Conservation (phyloP, 1,140 invertebrate species). For the Drosophila truncata region DNA sequence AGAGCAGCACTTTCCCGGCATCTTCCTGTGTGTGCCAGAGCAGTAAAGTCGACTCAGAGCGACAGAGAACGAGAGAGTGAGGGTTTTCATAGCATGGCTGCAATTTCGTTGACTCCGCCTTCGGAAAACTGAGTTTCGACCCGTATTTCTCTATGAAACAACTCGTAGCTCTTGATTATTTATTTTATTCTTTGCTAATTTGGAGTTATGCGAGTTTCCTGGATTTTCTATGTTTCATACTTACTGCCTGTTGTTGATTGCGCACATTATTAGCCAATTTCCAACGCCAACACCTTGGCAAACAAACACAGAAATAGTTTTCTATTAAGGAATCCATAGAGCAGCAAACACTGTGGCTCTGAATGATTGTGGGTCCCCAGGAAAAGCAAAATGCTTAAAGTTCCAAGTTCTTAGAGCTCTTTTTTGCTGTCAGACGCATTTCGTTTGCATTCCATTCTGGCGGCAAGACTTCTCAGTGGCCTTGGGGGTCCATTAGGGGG, state of each 20-base stretch:
- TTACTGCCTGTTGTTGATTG: conserved; percentile 18
- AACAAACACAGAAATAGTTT: conserved; percentile 33
- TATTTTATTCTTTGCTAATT: conserved; percentile 68
- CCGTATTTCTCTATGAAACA: conserved; percentile 8
- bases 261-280: conserved; percentile 12
- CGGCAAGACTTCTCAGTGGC: conserved; percentile 18
- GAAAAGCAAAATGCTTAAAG: conserved; percentile 17
- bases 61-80: conserved; percentile 45
- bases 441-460: conserved; percentile 29
- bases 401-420: conserved; percentile 4
- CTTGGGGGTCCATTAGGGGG: conserved; percentile 21
- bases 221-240: background rate
- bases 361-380: background rate
- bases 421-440: conserved; percentile 3
- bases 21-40: conserved; percentile 47
- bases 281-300: conserved; percentile 4
- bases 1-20: conserved; percentile 2
- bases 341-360: conserved; percentile 20
- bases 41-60: conserved; percentile 15
- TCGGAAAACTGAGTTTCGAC: conserved; percentile 8
- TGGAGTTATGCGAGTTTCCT: conserved; percentile 63
- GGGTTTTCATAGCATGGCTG: conserved; percentile 67
- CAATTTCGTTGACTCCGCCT: conserved; percentile 70
- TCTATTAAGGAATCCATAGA: conserved; percentile 9
- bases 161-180: conserved; percentile 46